phyloP scores from a whole-genome alignment of 2,113 vertebrate genomes.

The Cynoglossus semilaevis region DNA sequence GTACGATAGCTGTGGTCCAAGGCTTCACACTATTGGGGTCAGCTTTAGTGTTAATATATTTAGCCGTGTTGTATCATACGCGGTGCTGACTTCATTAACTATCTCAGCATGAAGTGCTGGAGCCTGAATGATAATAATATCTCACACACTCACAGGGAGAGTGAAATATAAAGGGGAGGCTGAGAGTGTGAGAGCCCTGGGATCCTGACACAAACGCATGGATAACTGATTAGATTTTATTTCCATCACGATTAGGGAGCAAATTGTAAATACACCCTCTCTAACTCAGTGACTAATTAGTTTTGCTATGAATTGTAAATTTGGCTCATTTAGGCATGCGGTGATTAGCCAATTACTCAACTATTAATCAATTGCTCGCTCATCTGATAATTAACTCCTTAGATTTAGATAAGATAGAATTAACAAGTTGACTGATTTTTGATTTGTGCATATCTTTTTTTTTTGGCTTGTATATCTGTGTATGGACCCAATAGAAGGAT shows the following conservation, averaged over 20 bases:
- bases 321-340: too few species aligned
- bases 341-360: too few species aligned
- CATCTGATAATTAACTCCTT: too few species aligned
- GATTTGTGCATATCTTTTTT: too few species aligned
- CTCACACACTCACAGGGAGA: conserved; percentile 4
- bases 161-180: conserved; percentile 7
- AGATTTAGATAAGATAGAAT: too few species aligned
- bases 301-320: conserved; percentile 1
- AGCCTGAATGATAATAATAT: conserved; percentile 60
- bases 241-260: conserved; percentile 23
- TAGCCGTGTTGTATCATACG: conserved; percentile 56
- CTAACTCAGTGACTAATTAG: conserved; percentile 12
- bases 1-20: not conserved
- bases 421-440: too few species aligned
- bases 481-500: too few species aligned
- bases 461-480: too few species aligned
- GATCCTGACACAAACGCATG: conserved; percentile 21
- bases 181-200: conserved; percentile 41
- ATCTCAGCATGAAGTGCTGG: conserved; percentile 55
- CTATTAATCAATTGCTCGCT: too few species aligned
- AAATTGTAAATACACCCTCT: conserved; percentile 20
- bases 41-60: conserved; percentile 49
- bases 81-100: conserved; percentile 66
- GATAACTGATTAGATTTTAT: conserved; percentile 42
- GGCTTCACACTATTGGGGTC: not conserved